Conservation (phyloP, 2,113 vertebrate genomes). For the Ivindomyrus marchei region DNA sequence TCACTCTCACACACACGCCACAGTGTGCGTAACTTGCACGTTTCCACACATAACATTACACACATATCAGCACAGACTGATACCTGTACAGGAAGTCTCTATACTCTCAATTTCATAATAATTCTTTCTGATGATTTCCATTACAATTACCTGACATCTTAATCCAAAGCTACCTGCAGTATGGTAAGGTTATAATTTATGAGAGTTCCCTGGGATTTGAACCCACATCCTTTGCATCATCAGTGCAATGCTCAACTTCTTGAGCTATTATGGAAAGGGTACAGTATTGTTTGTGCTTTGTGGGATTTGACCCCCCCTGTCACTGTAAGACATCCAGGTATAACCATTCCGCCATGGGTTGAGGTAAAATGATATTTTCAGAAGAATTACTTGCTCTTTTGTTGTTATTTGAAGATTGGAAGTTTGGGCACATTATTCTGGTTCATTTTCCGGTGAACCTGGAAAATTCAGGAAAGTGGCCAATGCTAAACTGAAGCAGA, state of each 20-base stretch:
- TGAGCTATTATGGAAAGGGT: neutral
- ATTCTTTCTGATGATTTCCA: too few species aligned
- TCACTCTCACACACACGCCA: neutral
- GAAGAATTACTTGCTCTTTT: neutral
- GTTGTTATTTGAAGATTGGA: neutral
- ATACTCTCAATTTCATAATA: too few species aligned
- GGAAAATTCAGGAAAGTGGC: neutral
- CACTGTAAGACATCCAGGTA: too few species aligned
- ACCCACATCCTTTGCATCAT: too few species aligned
- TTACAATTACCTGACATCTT: too few species aligned
- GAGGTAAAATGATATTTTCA: neutral
- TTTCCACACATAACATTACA: neutral
- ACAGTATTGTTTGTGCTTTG: too few species aligned
- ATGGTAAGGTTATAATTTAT: too few species aligned
- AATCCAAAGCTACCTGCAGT: too few species aligned
- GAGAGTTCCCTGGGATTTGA: too few species aligned
- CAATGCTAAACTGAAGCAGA: neutral
- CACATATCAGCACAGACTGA: neutral
- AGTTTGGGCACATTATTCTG: neutral
- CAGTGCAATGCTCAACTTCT: neutral
- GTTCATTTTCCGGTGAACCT: neutral
- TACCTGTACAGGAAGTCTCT: neutral
- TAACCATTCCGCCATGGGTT: neutral
- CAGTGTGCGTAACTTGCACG: neutral
- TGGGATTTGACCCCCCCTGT: too few species aligned